Conservation (phyloP, 2,797 vertebrate genomes). For the Catharus ustulatus region DNA sequence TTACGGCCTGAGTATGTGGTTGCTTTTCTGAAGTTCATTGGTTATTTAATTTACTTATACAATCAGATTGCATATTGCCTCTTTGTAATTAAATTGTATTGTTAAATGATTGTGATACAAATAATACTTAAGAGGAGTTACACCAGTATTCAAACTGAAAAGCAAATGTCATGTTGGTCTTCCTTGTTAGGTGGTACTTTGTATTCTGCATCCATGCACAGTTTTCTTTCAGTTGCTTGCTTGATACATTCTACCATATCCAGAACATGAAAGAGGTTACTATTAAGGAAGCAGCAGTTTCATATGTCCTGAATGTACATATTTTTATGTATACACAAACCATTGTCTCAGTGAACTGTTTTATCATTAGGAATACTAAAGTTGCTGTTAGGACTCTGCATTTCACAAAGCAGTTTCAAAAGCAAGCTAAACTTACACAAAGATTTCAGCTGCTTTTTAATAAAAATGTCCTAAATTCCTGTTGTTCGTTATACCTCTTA, state of each 20-base stretch:
- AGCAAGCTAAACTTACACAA: not conserved
- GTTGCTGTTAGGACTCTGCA: not conserved
- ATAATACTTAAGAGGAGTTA: not conserved
- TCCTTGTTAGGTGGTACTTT: not conserved
- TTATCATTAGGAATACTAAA: not conserved
- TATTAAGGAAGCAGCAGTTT: not conserved
- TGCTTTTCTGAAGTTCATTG: not conserved
- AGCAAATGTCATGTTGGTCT: not conserved
- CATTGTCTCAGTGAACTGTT: not conserved
- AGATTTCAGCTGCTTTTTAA: not conserved
- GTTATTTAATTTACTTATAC: not conserved
- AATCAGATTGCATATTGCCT: not conserved
- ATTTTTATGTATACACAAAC: not conserved
- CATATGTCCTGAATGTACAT: not conserved
- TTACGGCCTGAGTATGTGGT: not conserved
- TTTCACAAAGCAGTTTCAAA: not conserved
- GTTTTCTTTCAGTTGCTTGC: not conserved
- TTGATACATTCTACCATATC: not conserved
- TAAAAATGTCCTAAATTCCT: not conserved
- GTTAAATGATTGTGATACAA: not conserved
- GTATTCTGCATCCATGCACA: not conserved
- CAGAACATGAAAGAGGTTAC: not conserved
- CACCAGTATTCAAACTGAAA: not conserved
- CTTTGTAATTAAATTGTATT: conserved; percentile 25
- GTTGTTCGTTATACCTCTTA: not conserved